Base-by-base conservation (phyloP, 1,140 invertebrate genomes). In the Mylabris phalerata region DNA sequence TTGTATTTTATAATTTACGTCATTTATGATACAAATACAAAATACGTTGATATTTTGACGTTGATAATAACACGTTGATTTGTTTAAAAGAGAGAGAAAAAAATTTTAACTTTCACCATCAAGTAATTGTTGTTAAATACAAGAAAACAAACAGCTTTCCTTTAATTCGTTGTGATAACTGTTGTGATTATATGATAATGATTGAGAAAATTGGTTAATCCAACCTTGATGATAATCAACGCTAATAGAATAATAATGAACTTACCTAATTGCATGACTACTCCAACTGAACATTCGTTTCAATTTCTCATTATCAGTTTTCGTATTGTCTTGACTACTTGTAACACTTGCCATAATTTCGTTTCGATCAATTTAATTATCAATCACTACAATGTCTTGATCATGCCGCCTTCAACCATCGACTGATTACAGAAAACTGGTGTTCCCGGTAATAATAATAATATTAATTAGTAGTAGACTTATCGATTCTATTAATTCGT, bases 201-300 rank as follows among this genome's bases (percentile, higher is more conserved):
- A 13, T 45, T 13, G 43, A 19, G 19, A 19, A 19, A 19, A 19
- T 19, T 32, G 26, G 24, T 32, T 41, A 51, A 41, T 41, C 27
- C 26, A 41, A 25, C 56, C 49, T 50, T 50, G 49, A 19, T 50
- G 49, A 51, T 43, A 27, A 19, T 19, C 19, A 19, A 19, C 19
- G 19, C 19, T 19, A 19, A 19, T 19, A 19, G 19, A 1, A 19
- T 19, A 19, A 19, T 19, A 19, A 19, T 19, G 10, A 19, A 52
- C 60, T 48, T 42, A 65, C 64, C 61, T 56, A 3, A 65, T 39
- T 19, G 64, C 61, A 38, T 63, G 48, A 47, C 55, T 65, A 43
- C 61, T 65, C 64, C 64, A 65, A 13, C 64, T 63, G 48, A 65
- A 65, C 64, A 65, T 65, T 38, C 47, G 55, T 38, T 55, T 59